A percentile compares a stretch with the other conserved stretches of the same genome.
Conservation (phyloP, 2,113 vertebrate genomes). For the Eulemur rufifrons region DNA sequence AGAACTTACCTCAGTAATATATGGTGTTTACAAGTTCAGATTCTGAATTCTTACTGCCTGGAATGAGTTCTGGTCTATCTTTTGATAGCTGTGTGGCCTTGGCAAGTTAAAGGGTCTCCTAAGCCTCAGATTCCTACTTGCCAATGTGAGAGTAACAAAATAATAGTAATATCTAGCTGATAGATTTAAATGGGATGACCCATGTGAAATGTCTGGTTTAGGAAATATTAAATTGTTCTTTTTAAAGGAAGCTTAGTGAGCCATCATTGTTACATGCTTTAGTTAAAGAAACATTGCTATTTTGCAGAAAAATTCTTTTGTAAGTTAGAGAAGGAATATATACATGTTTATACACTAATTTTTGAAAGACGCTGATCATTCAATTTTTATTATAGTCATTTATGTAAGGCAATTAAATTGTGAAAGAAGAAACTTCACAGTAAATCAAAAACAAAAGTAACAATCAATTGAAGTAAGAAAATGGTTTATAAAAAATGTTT, state of each 20-base stretch:
- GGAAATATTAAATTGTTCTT: background rate
- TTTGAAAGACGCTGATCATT: background rate
- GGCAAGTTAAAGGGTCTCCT: background rate
- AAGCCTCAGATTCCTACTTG: background rate
- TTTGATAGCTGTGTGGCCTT: background rate
- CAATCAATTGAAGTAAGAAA: background rate
- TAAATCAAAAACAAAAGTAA: background rate
- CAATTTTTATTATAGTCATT: background rate
- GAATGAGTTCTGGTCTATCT: background rate
- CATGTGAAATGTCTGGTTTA: background rate
- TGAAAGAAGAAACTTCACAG: background rate
- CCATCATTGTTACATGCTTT: background rate
- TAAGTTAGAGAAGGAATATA: background rate
- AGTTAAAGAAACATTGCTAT: background rate
- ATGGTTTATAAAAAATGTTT: background rate
- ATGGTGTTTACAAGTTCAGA: background rate
- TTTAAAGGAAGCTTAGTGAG: background rate
- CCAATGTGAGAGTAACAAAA: background rate
- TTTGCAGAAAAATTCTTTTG: background rate
- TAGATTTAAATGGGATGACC: background rate
- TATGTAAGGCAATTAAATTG: background rate
- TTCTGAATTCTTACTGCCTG: background rate
- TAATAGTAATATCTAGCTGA: background rate
- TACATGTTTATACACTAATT: background rate
- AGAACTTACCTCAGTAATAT: background rate